These are phyloP conservation scores for Sporophila hypoxantha DNA, from an alignment of 2,113 vertebrate species.

Conservation along the genomic window DNA sequence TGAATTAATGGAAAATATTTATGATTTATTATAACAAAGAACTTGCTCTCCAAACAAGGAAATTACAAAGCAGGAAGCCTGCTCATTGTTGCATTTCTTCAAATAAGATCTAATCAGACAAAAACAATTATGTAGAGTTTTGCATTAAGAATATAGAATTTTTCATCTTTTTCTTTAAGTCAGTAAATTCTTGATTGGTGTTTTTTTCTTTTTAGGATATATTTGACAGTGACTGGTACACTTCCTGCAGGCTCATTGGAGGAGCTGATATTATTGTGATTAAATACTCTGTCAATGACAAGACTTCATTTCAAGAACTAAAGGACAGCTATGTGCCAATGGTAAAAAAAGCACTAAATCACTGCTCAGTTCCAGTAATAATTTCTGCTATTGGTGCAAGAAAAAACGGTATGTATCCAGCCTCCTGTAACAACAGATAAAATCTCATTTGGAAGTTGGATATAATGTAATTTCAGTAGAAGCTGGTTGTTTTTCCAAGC, in stretches of 20 bases:
- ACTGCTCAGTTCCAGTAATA: conserved; percentile 86
- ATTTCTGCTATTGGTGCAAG: conserved; percentile 88
- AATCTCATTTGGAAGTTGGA: background rate
- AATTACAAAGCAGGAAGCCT: background rate
- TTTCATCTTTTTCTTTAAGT: background rate
- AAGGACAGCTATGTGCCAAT: conserved; percentile 86
- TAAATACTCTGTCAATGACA: conserved; percentile 94
- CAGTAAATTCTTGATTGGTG: background rate
- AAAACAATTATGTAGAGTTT: background rate
- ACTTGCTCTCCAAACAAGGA: background rate
- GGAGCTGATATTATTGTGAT: conserved; percentile 92
- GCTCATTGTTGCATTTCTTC: background rate
- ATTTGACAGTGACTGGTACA: conserved; percentile 91
- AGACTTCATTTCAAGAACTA: conserved; percentile 88
- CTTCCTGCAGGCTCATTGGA: conserved; percentile 83
- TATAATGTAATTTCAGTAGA: background rate
- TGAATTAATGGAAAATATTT: background rate
- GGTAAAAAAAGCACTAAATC: conserved; percentile 85
- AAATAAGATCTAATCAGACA: background rate
- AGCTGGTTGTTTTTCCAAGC: background rate
- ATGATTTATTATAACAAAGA: background rate
- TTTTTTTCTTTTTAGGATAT: conserved; percentile 74
- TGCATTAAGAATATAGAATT: background rate
- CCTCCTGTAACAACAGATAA: background rate
- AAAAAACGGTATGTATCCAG: conserved; percentile 81